Conservation (phyloP, 2,888 invertebrate genomes). For the Lamellibrachia columna region DNA sequence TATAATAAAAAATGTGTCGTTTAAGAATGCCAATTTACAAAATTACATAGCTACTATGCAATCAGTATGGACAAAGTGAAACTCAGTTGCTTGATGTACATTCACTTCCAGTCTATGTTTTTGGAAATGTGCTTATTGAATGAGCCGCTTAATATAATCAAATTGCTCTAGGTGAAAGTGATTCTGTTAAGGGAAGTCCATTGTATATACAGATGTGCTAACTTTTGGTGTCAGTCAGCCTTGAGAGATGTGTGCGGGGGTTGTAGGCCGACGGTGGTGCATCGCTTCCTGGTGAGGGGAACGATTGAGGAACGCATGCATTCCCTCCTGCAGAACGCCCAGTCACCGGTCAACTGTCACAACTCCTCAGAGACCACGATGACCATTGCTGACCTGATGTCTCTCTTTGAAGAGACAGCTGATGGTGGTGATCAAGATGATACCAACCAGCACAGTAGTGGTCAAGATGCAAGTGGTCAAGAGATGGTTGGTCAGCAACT, state of each 20-base stretch:
- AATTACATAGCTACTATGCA: no score
- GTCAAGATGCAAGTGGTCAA: background rate
- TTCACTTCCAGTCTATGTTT: no score
- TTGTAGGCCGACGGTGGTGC: conserved; percentile 74
- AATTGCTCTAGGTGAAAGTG: no score
- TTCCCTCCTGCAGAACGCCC: conserved; percentile 31
- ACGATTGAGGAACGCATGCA: conserved; percentile 76
- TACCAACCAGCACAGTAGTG: background rate
- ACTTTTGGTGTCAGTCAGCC: background rate
- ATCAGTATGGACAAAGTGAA: no score
- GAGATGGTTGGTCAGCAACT: background rate
- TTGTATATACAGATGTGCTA: no score
- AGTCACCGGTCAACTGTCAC: conserved; percentile 34
- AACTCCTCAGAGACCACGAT: conserved; percentile 42
- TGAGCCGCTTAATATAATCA: no score
- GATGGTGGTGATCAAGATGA: background rate
- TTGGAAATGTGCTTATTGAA: no score
- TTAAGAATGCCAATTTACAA: no score
- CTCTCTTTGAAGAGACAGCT: conserved; percentile 11
- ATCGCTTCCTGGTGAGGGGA: conserved; percentile 75
- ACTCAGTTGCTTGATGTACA: no score
- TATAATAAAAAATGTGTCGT: no score
- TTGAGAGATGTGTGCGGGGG: background rate
- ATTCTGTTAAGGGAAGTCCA: no score
- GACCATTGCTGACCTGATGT: conserved; percentile 35